Evolutionary conservation across 2,888 invertebrate genomes (phyloP), one percentile per base, ranked within the genome.

Genomic region (Chironomus tentans): DNA sequence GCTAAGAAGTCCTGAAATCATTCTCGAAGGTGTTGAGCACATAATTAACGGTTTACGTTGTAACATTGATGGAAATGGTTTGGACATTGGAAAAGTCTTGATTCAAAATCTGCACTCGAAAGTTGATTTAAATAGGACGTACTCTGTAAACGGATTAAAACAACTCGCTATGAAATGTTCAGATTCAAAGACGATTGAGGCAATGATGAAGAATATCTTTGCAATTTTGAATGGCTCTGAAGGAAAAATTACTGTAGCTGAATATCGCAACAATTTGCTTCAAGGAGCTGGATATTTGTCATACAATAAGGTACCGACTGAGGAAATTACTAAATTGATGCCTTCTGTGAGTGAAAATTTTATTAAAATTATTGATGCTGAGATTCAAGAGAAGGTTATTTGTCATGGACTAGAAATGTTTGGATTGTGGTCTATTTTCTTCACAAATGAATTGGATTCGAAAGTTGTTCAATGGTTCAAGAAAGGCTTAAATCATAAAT

Each of bases 301-400:
- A 80, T 87, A 86, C 77, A 91, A 94, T 80, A 87, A 87, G 3
- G 90, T 92, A 7, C 82, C 87, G 4, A 87, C 87, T 2, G 85
- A 85, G 22, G 86, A 87, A 72, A 85, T 88, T 2, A 87, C 88
- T 62, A 82, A 84, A 72, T 82, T 90, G 75, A 87, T 92, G 77
- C 85, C 87, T 78, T 86, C 86, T 68, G 91, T 90, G 2, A 85
- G 88, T 1, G 86, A 88, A 56, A 87, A 91, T 80, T 91, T 93
- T 81, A 85, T 91, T 28, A 92, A 92, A 82, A 89, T 93, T 62
- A 85, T 97, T 62, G 93, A 94, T 81, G 87, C 88, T 70, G 97
- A 98, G 87, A 93, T 94, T 47, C 96, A 97, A 82, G 97, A 98
- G 84, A 94, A 94, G 81, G 95, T 94, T 0, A 84, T 97, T 74